Evolutionary conservation across 2,888 invertebrate genomes (phyloP).

Genomic region (Dolichopus griseipennis): DNA sequence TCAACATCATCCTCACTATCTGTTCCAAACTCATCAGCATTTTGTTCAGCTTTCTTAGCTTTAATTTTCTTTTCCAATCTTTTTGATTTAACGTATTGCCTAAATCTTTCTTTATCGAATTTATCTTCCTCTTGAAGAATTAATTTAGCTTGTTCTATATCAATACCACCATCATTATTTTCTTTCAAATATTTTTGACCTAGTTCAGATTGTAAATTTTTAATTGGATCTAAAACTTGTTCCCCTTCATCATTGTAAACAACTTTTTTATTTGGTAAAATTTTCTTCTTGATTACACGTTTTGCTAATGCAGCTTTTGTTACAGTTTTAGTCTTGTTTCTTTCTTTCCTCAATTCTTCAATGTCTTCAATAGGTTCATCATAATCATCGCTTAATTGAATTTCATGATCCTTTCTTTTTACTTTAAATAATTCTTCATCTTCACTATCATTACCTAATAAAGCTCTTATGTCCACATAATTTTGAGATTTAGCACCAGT

Average conservation of each 20-base stretch:
- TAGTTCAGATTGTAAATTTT: conserved; percentile 60
- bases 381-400: conserved; percentile 36
- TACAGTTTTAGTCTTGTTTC: conserved; percentile 50
- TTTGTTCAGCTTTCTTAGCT: conserved; percentile 49
- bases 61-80: conserved; percentile 65
- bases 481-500: conserved; percentile 3
- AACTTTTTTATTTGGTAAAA: conserved; percentile 72
- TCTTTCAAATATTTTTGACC: conserved; percentile 56
- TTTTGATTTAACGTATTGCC: conserved; percentile 70
- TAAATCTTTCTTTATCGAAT: conserved; percentile 73
- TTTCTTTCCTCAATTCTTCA: conserved; percentile 33
- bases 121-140: conserved; percentile 78
- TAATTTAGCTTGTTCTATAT: conserved; percentile 71
- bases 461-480: conserved; percentile 16
- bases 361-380: conserved; percentile 29
- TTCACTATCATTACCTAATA: conserved; percentile 30
- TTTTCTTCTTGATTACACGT: conserved; percentile 77
- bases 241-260: conserved; percentile 83
- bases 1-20: conserved; percentile 56
- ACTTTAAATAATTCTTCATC: conserved; percentile 53
- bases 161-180: conserved; percentile 58
- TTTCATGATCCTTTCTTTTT: conserved; percentile 56
- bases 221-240: conserved; percentile 55
- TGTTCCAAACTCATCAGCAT: conserved; percentile 48
- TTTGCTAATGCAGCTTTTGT: conserved; percentile 86